phyloP scores from a whole-genome alignment of 1,140 invertebrate species.

The Solenopsis invicta region DNA sequence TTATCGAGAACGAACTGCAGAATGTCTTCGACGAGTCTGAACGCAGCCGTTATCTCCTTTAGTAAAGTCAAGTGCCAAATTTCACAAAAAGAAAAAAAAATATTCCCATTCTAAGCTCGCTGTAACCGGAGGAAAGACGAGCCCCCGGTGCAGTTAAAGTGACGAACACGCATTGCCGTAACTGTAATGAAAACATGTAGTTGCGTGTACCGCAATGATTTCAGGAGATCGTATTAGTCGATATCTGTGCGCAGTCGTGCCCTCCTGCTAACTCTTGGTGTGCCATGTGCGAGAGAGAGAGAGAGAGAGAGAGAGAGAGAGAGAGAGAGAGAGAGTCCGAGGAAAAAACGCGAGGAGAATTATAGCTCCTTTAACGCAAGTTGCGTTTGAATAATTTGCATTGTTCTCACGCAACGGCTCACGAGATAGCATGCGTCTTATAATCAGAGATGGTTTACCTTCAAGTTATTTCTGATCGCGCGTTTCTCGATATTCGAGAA shows the following conservation, averaged over 20 bases:
- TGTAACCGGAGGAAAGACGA: not conserved
- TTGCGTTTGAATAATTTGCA: slow-evolving; percentile 40
- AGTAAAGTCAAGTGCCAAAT: slow-evolving; percentile 60
- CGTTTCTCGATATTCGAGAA: not conserved
- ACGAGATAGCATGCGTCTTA: slow-evolving; percentile 8
- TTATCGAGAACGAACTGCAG: not conserved
- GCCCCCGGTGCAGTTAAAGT: not conserved
- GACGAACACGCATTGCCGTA: not conserved
- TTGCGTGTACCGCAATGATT: slow-evolving; percentile 44
- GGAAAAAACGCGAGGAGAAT: slow-evolving; percentile 28
- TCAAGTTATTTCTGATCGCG: slow-evolving; percentile 1
- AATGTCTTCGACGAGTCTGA: slow-evolving; percentile 15
- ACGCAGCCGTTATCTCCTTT: slow-evolving; percentile 23
- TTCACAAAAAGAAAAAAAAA: slow-evolving; percentile 15
- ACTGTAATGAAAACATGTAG: slow-evolving; percentile 5
- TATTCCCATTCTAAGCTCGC: slow-evolving; percentile 19
- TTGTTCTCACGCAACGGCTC: slow-evolving; percentile 47
- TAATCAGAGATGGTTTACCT: not conserved
- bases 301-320: too few species aligned
- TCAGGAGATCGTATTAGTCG: slow-evolving; percentile 42
- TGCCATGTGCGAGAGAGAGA: slow-evolving; percentile 21
- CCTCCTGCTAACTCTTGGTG: slow-evolving; percentile 1
- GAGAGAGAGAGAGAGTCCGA: not conserved
- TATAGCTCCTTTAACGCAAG: slow-evolving; percentile 26
- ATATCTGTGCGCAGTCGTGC: slow-evolving; percentile 32